phyloP scores from a whole-genome alignment of 2,113 vertebrate species.

The Dunckerocampus dactyliophorus region DNA sequence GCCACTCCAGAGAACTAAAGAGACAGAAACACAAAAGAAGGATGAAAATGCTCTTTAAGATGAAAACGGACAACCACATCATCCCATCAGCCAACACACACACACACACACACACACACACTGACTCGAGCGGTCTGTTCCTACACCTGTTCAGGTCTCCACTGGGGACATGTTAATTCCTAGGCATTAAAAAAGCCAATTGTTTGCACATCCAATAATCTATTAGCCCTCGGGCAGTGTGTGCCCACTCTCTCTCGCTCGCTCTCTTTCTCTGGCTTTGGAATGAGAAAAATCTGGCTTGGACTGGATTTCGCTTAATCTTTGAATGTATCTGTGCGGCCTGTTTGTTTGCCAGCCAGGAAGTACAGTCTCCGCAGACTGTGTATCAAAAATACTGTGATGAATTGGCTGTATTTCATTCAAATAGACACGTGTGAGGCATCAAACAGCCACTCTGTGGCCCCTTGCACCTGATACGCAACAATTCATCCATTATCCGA shows the following conservation, averaged over 20 bases:
- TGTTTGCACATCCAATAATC: slow-evolving; percentile 77
- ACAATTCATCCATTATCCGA: too few relatives aligned
- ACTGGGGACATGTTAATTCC: slow-evolving; percentile 79
- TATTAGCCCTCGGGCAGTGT: slow-evolving; percentile 72
- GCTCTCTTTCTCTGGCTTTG: slow-evolving; percentile 3
- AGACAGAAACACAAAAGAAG: slow-evolving; percentile 75
- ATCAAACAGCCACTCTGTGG: too few relatives aligned
- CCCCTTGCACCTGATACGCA: too few relatives aligned
- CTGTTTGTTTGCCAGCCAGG: slow-evolving; percentile 18
- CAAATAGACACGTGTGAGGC: too few relatives aligned
- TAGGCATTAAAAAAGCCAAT: slow-evolving; percentile 78
- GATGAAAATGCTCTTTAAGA: slow-evolving; percentile 72
- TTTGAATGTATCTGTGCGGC: slow-evolving; percentile 43
- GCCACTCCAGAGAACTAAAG: slow-evolving; percentile 78
- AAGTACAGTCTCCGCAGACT: too few relatives aligned
- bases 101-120: slow-evolving; percentile 20
- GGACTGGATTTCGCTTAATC: slow-evolving; percentile 59
- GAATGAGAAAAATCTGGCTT: slow-evolving; percentile 65
- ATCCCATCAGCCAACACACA: slow-evolving; percentile 11
- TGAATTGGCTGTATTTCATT: too few relatives aligned
- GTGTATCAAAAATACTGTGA: too few relatives aligned
- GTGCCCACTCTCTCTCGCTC: slow-evolving; percentile 68
- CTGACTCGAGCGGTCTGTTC: slow-evolving; percentile 66
- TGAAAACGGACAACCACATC: slow-evolving; percentile 57
- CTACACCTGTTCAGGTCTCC: slow-evolving; percentile 71